Evolutionary conservation across 2,797 vertebrate species (phyloP).

Genomic region (Cyprinella venusta): DNA sequence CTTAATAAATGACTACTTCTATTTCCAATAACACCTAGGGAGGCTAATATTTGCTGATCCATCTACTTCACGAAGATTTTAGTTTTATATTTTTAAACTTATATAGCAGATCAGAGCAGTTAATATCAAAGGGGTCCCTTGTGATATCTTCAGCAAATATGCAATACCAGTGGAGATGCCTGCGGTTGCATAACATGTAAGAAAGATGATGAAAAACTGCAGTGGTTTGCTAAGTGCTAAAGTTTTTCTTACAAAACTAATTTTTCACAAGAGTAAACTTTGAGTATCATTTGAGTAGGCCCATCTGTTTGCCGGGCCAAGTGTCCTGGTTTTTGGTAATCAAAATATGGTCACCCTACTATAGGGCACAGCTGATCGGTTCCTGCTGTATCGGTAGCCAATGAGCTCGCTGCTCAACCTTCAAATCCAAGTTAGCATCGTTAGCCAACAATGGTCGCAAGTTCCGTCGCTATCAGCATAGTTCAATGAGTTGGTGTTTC

Average conservation of each 20-base stretch:
- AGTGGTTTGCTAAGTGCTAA: constrained; percentile 16
- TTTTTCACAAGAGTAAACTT: too few relatives aligned
- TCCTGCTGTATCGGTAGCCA: too few relatives aligned
- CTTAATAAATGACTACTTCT: constrained; percentile 19
- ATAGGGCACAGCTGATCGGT: too few relatives aligned
- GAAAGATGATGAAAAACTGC: constrained; percentile 30
- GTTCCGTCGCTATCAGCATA: too few relatives aligned
- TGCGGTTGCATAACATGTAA: constrained; percentile 28
- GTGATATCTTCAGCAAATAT: background rate
- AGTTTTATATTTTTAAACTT: background rate
- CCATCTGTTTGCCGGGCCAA: too few relatives aligned
- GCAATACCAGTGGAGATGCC: constrained; percentile 1
- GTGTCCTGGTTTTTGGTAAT: too few relatives aligned
- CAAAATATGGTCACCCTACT: too few relatives aligned
- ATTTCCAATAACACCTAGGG: background rate
- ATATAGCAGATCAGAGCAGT: constrained; percentile 14
- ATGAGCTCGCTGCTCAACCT: too few relatives aligned
- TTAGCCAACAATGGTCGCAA: too few relatives aligned
- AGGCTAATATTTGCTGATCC: background rate
- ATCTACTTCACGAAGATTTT: constrained; percentile 11
- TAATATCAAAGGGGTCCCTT: background rate
- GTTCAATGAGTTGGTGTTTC: too few relatives aligned
- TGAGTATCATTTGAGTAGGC: too few relatives aligned
- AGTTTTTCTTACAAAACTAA: constrained; percentile 38
- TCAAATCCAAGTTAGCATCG: too few relatives aligned